Evolutionary conservation across 2,888 invertebrate genomes (phyloP), one percentile per base, ranked within the genome.

Genomic region (Tetragonula carbonaria): DNA sequence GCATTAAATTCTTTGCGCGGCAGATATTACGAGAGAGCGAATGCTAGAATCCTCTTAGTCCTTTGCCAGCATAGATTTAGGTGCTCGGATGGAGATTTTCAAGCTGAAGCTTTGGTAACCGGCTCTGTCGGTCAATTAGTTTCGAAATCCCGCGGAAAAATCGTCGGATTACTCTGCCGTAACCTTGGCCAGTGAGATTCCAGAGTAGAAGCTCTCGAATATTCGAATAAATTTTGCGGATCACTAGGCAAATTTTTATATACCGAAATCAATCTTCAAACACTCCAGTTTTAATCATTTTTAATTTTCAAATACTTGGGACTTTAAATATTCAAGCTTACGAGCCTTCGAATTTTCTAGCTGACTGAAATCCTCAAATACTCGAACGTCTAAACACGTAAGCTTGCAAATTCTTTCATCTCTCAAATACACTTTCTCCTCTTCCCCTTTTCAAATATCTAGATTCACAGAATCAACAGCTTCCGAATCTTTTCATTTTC

Each of bases 41-140:
- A 67, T 62, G 21, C 68, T 74, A n/a, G n/a, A 74, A 74, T 74
- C 79, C 66, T 53, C 71, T 77, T 62, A 68, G 57, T n/a, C 18
- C 33, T n/a, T 59, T 18, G 78, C 62, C 13, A 14, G 33, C 59
- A 23, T 28, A 50, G 74, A 68, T 73, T 67, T 38, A 23, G 23
- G 18, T 13, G n/a, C n/a, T 59, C 57, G 2, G n/a, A 45, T 45
- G 45, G 23, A 55, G 38, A 63, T 57, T 67, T 45, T 21, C 38
- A 74, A 53, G 38, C 65, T 67, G 16, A 16, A 55, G 59, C 21
- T 11, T 23, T 21, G n/a, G 14, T 16, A n/a, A 6, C n/a, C 13
- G 23, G 16, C n/a, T 57, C 57, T 28, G 13, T 50, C 33, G 59
- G 28, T 16, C 74, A 45, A 75, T 71, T 78, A 67, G 59, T 68